Percentiles rank a stretch among this genome's conserved stretches.
Conservation (phyloP, 2,113 vertebrate genomes). For the Eulemur rufifrons region DNA sequence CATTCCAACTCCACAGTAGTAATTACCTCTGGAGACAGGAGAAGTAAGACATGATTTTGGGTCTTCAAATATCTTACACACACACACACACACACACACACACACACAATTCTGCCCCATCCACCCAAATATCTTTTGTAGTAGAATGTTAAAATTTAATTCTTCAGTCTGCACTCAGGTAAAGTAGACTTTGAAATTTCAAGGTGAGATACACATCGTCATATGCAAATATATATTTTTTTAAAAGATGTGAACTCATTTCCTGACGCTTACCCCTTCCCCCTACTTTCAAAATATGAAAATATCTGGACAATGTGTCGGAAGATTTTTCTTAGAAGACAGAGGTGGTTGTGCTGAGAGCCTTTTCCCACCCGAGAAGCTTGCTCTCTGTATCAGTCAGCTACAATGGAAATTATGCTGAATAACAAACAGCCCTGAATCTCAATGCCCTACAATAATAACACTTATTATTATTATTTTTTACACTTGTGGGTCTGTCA, state of each 20-base stretch:
- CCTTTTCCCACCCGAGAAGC: fast-evolving
- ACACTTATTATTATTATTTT: background rate
- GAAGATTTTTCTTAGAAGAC: no score
- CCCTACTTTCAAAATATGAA: background rate
- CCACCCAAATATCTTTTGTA: background rate
- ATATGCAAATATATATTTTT: background rate
- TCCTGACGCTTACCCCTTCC: fast-evolving
- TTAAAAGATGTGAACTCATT: background rate
- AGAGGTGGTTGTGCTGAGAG: background rate
- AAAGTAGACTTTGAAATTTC: background rate
- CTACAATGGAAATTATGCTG: no score
- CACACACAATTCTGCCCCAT: fast-evolving
- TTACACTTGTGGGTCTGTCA: background rate
- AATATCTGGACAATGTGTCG: no score
- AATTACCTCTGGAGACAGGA: background rate
- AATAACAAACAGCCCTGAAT: background rate
- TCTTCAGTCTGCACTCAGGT: fast-evolving
- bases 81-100: fast-evolving
- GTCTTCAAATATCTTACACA: background rate
- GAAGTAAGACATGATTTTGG: fast-evolving
- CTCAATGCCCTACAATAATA: background rate
- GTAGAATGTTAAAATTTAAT: background rate
- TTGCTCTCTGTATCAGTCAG: background rate
- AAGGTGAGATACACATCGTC: background rate
- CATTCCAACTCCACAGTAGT: background rate